Conservation (phyloP, 2,888 invertebrate genomes). For the Aphrophora alni region DNA sequence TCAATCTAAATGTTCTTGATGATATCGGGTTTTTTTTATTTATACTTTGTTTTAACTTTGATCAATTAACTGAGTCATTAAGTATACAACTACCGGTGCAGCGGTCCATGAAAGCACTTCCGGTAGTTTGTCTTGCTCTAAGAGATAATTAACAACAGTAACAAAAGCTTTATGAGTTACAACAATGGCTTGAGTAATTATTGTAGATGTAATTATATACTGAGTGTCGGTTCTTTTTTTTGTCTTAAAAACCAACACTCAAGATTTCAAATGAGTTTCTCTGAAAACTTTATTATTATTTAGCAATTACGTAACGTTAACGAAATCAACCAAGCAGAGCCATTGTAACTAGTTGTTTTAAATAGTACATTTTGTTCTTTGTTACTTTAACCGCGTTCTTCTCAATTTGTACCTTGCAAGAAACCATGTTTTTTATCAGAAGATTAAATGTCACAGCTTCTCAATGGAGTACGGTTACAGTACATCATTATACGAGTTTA, state of each 20-base stretch:
- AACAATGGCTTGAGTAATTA: neutral
- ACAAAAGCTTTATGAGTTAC: neutral
- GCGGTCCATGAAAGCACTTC: neutral
- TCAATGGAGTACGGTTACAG: too few species aligned
- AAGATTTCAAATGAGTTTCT: neutral
- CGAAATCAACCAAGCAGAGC: too few species aligned
- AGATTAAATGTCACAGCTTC: too few species aligned
- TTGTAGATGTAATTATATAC: neutral
- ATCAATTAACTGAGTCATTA: neutral
- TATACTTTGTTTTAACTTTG: too few species aligned
- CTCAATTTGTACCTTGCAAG: too few species aligned
- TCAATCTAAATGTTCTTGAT: neutral
- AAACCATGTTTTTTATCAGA: too few species aligned
- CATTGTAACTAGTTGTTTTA: too few species aligned
- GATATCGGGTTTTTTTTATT: neutral
- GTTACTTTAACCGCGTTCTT: too few species aligned
- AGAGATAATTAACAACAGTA: neutral
- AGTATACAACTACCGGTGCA: neutral
- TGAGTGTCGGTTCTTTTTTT: neutral
- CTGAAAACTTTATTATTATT: too few species aligned
- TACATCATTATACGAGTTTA: too few species aligned
- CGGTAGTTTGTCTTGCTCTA: neutral
- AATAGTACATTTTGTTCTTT: too few species aligned
- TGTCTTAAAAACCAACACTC: neutral
- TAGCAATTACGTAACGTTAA: too few species aligned